Base-by-base conservation (phyloP, 1,140 invertebrate genomes). In the Ostrea edulis region DNA sequence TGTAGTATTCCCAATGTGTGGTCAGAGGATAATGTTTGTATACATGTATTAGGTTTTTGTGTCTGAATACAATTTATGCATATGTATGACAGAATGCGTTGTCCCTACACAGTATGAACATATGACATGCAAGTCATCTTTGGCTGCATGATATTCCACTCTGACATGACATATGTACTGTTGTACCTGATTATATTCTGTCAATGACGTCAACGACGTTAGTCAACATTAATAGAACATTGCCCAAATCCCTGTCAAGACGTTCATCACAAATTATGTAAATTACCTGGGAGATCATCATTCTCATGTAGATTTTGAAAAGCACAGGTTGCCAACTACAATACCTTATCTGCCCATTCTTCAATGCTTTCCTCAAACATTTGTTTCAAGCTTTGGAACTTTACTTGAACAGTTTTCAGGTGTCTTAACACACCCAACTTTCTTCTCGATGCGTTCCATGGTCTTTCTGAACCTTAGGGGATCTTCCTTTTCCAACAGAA, bases 321-420 rank as follows among this genome's bases (percentile, higher is more conserved):
- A 54, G 88, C 88, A n/a, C 22, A 62, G 8, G 55, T 86, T 4
- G 88, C 84, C 7, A 84, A 8, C 17, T 55, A 68, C 0, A 89
- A 17, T 3, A 89, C 88, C 51, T 83, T 11, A 58, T 88, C 88
- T 9, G 88, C 81, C 88, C 84, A 89, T 20, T 89, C 77, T 25
- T 71, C 81, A 8, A 89, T 51, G 9, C 17, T 86, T n/a, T 89
- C 88, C 0, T 55, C 29, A 29, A 11, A 11, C 22, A 55, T 54
- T n/a, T 89, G 88, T 14, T n/a, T 65, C n/a, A 71, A 25, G 22
- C 11, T 68, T 7, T 22, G n/a, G 9, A 88, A 55, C 14, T 85
- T 71, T 0, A 86, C 44, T 84, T 89, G 77, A 53, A 25, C n/a
- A 20, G 84, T 88, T 58, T 83, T 44, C 71, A 14, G 62, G 22